Conservation (phyloP, 2,797 vertebrate genomes). For the Acanthopagrus latus region DNA sequence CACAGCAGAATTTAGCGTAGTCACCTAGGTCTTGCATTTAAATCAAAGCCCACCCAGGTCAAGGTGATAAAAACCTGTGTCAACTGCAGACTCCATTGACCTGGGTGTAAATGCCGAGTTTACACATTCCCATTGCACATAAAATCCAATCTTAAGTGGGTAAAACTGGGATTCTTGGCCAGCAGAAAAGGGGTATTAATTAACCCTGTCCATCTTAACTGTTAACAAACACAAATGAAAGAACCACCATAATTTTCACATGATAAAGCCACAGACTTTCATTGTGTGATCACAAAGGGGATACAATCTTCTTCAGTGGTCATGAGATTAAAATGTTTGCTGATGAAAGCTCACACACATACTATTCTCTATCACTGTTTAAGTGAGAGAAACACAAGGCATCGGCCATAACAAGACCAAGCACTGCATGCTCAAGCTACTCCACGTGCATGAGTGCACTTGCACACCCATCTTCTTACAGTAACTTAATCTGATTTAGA, state of each 20-base stretch:
- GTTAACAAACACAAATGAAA: not conserved
- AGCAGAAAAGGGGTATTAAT: too few species aligned
- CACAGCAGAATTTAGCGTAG: too few species aligned
- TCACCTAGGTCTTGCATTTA: too few species aligned
- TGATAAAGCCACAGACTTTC: not conserved
- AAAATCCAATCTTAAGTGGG: too few species aligned
- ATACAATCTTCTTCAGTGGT: constrained; percentile 13
- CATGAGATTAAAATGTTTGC: constrained; percentile 19
- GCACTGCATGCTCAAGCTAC: not conserved
- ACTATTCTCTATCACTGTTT: not conserved
- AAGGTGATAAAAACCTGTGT: too few species aligned
- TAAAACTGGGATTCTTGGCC: too few species aligned
- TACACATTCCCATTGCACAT: too few species aligned
- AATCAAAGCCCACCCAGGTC: too few species aligned
- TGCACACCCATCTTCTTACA: constrained; percentile 3
- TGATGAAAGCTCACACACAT: constrained; percentile 14
- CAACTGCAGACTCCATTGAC: too few species aligned
- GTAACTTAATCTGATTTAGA: constrained; percentile 25
- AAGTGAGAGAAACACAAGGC: constrained; percentile 6
- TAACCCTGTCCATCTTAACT: not conserved
- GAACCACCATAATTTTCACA: not conserved
- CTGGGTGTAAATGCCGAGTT: too few species aligned
- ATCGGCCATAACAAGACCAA: not conserved
- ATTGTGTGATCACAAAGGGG: not conserved
- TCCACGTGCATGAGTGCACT: not conserved